Percentiles rank a stretch among this genome's conserved stretches.
Conservation (phyloP, 2,113 vertebrate species). For the Gracilinanus agilis region DNA sequence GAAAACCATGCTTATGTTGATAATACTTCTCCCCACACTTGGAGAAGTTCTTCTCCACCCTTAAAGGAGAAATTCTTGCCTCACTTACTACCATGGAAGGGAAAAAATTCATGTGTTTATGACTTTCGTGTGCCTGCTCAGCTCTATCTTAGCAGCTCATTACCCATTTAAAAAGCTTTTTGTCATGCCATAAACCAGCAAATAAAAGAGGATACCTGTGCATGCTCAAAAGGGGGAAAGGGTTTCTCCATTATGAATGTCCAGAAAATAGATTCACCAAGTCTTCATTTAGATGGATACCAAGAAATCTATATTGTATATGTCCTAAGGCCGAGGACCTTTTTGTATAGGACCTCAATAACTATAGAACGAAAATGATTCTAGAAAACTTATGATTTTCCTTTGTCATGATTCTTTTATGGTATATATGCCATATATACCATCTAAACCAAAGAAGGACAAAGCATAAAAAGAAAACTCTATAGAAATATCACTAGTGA, state of each 20-base stretch:
- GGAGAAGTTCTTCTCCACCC: too few species aligned
- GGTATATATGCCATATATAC: background rate
- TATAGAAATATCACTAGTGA: background rate
- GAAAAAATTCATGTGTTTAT: background rate
- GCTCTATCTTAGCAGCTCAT: background rate
- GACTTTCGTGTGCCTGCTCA: background rate
- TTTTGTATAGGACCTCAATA: background rate
- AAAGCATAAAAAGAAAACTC: background rate
- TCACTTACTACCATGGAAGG: background rate
- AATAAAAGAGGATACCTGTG: background rate
- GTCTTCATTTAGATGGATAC: background rate
- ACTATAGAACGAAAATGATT: background rate
- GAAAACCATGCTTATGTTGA: background rate
- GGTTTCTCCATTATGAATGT: background rate
- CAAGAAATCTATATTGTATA: background rate
- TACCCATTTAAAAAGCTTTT: background rate
- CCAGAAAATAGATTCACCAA: background rate
- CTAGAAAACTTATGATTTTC: background rate
- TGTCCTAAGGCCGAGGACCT: background rate
- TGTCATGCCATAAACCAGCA: background rate
- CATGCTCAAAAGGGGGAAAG: background rate
- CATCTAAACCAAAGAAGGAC: background rate
- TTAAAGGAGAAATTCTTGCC: background rate
- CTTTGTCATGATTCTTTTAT: background rate
- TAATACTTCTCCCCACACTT: background rate